A percentile compares a stretch with the other conserved stretches of the same genome.
Conservation (phyloP, 1,140 invertebrate genomes). For the Drosophila sucinea region DNA sequence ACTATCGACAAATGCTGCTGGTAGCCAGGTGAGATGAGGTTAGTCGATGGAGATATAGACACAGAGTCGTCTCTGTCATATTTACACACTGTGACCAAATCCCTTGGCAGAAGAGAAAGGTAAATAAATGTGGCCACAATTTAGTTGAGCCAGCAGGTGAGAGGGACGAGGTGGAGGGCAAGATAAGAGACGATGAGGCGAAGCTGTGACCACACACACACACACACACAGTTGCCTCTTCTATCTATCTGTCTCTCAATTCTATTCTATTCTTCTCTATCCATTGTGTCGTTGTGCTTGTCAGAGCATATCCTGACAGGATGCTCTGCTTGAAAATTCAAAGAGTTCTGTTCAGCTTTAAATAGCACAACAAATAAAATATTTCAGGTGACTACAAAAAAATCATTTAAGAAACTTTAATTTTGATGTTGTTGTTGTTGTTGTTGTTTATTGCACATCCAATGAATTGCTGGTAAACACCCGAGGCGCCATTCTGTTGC, state of each 20-base stretch:
- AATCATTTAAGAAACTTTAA: constrained; percentile 29
- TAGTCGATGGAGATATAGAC: background rate
- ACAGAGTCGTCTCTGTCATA: constrained; percentile 33
- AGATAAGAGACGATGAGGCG: constrained; percentile 19
- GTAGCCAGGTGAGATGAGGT: background rate
- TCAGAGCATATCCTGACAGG: constrained; percentile 2
- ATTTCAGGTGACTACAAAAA: constrained; percentile 32
- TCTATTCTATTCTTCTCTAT: constrained; percentile 6
- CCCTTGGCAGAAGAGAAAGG: constrained; percentile 40
- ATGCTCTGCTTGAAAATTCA: constrained; percentile 22
- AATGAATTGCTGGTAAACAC: constrained; percentile 70
- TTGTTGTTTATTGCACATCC: constrained; percentile 31
- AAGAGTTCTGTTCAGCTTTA: constrained; percentile 40
- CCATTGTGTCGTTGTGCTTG: constrained; percentile 26
- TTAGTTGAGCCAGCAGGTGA: background rate
- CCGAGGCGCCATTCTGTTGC: constrained; percentile 58
- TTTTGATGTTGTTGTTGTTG: constrained; percentile 11
- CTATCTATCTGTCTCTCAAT: constrained; percentile 38
- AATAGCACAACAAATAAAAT: constrained; percentile 16
- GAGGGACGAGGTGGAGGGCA: background rate
- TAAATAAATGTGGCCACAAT: constrained; percentile 66
- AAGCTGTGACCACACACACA: constrained; percentile 16
- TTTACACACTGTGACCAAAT: constrained; percentile 61
- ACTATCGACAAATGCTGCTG: constrained; percentile 23
- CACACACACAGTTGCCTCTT: constrained; percentile 3